Base-by-base conservation (phyloP, 1,140 invertebrate genomes). In the Drosophila nigromelanica region DNA sequence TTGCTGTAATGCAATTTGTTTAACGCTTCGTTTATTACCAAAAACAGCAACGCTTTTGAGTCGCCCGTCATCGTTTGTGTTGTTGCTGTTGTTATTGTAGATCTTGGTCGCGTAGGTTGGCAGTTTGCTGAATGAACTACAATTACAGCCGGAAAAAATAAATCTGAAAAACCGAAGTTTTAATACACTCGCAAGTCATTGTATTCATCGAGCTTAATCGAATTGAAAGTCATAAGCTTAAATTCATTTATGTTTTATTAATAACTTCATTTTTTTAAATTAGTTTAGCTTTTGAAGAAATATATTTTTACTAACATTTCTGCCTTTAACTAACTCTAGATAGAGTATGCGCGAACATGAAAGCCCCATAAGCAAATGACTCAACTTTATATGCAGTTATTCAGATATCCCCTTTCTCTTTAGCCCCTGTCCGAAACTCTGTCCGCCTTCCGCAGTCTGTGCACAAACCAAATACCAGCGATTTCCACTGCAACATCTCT, bases 11-110 rank as follows among this genome's bases (percentile, higher is more conserved):
- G 83, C 83, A 87, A 89, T 87, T 87, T 87, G 82, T 89, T 87
- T 89, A 87, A 87, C 82, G 82, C 82, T 87, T 87, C 82, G 82
- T 83, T 87, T 87, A 87, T 87, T 87, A 89, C 82, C 83, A 82
- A 83, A 87, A 89, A 89, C 83, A 87, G 83, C 76, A 78, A 81
- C 79, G 69, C 79, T 78, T 81, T 81, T 15, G 55, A 47, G 63
- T 12, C 35, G 54, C 62, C 47, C 30, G 50, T 40, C 42, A 54
- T 40, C 39, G 54, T 43, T 58, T 30, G 47, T 37, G 52, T 58
- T 56, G 27, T 18, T 61, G 48, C 21, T 80, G 60, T 47, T 70
- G 75, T 55, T 70, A 62, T 52, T 55, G 59, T 62, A 64, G 47
- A 64, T 60, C 37, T 76, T 69, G 70, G 64, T 80, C 71, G 59